Evolutionary conservation across 2,797 vertebrate genomes (phyloP), one percentile per base, ranked within the genome.

Genomic region (Xenentodon cancila): DNA sequence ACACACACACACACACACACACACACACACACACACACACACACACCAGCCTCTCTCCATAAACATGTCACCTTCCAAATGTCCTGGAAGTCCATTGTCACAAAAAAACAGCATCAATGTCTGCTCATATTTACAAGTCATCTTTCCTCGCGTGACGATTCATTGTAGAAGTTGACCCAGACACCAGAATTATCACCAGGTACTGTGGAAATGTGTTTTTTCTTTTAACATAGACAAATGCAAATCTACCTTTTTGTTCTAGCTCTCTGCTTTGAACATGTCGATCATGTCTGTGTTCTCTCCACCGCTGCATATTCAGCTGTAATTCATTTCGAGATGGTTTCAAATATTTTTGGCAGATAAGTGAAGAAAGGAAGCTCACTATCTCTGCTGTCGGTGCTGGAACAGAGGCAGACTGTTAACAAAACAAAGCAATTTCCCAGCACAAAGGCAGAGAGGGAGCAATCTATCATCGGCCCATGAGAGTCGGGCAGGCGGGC

Each of bases 391-490:
- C 83, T 70, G 78, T 81, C 74, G 73, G 68, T 54, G 51, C 71
- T 69, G 75, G 75, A 80, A 70, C 74, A 72, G 67, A 71, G 57
- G 77, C 76, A 75, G 81, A 77, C 79, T 80, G 80, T 85, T 90
- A 88, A 91, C 85, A 89, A 90, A 90, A 90, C 86, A 90, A 90
- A 89, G 81, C 85, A 89, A 91, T 91, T 90, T 90, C 83, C 82
- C 64, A 59, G 77, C 84, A 87, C 84, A 87, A 84, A 89, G 83
- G 81, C 80, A 69, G 82, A 49, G 84, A 58, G 70, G 80, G 79
- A 84, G 84, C 84, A 86, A 91, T 91, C 89, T 84, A 90, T 91
- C 91, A 91, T 65, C 60, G 52, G 79, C 77, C 83, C 56, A 16
- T 18, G 78, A 88, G 82, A 80, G 67, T 15, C 55, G n/a, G 73